Base-by-base conservation (phyloP, 2,113 vertebrate species). In the Odobenus rosmarus region DNA sequence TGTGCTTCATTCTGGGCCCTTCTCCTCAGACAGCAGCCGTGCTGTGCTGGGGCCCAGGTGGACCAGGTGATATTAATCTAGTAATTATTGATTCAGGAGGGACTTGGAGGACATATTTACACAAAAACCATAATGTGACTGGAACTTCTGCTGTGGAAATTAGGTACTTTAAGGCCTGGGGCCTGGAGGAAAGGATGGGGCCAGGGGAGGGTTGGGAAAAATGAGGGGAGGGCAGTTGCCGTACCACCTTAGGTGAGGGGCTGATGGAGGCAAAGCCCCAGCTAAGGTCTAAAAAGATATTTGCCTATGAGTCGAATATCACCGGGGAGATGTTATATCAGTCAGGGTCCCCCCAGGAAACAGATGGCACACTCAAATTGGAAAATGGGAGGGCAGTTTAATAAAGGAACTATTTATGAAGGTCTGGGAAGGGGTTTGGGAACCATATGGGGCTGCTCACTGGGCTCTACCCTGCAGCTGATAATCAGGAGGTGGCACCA, bases 31-130 rank as follows among this genome's bases (percentile, higher is more conserved):
- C 8, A 23, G 36, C 64, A 67, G 55, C 96, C 39, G 77, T 96
- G 96, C 98, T 97, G 96, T 97, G 97, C 96, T 97, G 95, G 96
- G 97, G 98, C 96, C 98, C 97, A 98, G 98, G 95, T 97, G 97
- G 98, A 98, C 96, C 89, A 96, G 97, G 98, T 98, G 98, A 98
- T 98, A 98, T 98, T 99, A 99, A 99, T 99, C 98, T 98, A 99
- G 97, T 98, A 98, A 98, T 82, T 93, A 85, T 21, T 82, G 81
- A 95, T 86, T 97, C 97, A 98, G 98, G 98, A 98, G 98, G 99
- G 98, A 99, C 97, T 98, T 98, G 93, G 98, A 98, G 98, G 98
- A 98, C 98, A 97, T 98, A 98, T 99, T 99, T 98, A 98, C 98
- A 97, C 98, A 98, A 98, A 98, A 99, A 97, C 97, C 98, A 97